These are phyloP conservation scores for Mus musculus DNA, from an alignment of 2,113 vertebrate species.

Conservation along the genomic window DNA sequence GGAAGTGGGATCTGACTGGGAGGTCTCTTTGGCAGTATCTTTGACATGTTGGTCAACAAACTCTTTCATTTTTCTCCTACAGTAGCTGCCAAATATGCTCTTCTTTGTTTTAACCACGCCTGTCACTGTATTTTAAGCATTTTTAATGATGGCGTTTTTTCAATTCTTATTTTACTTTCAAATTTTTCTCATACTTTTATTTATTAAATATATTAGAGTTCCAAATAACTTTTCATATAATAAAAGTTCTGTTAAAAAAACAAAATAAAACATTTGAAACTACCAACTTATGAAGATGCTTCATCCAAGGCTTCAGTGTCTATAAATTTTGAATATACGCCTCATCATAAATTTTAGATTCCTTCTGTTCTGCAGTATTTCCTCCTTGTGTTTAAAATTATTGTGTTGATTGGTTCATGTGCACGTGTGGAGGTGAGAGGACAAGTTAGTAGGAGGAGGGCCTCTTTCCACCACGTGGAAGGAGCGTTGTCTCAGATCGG, in stretches of 20 bases:
- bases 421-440: background rate
- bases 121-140: background rate
- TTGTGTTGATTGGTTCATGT: background rate
- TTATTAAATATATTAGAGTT: conserved; percentile 3
- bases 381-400: background rate
- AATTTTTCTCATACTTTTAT: conserved; percentile 37
- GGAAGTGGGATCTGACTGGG: background rate
- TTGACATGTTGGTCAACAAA: background rate
- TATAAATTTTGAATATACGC: background rate
- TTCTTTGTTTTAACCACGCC: background rate
- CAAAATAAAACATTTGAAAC: background rate
- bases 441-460: too few relatives aligned
- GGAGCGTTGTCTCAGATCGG: background rate
- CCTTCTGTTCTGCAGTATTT: background rate
- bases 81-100: background rate
- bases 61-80: background rate
- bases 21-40: background rate
- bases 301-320: background rate
- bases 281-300: conserved; percentile 4
- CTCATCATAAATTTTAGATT: background rate
- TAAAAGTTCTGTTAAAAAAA: background rate
- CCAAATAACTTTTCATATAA: background rate
- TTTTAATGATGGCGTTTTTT: background rate
- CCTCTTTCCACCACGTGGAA: background rate
- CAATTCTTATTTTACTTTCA: background rate